Evolutionary conservation across 2,113 vertebrate species (phyloP).

Genomic region (Prunella himalayana): DNA sequence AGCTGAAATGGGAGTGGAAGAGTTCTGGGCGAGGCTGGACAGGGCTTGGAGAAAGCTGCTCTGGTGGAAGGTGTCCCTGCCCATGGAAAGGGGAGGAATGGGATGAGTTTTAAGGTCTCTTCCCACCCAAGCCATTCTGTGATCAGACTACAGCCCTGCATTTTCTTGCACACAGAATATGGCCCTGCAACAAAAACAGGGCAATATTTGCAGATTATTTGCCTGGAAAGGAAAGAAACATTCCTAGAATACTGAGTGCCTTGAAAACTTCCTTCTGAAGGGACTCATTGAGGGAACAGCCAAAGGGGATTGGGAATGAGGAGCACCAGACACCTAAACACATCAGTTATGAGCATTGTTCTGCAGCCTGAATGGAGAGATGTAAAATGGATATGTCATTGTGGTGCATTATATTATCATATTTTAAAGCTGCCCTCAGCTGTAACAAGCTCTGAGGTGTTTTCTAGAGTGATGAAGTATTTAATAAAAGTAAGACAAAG

Average conservation of each 20-base stretch:
- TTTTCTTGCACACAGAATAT: background rate
- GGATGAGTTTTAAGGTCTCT: background rate
- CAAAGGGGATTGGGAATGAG: rapidly evolving
- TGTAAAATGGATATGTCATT: background rate
- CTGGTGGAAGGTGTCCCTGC: background rate
- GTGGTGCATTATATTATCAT: background rate
- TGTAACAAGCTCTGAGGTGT: slow-evolving; percentile 42
- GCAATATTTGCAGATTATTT: background rate
- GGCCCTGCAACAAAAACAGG: rapidly evolving
- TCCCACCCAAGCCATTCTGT: background rate
- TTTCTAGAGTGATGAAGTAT: slow-evolving; percentile 61
- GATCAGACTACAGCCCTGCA: background rate
- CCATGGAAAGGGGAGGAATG: too few species aligned
- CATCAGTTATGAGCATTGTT: background rate
- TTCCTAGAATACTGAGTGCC: background rate
- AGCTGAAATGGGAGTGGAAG: background rate
- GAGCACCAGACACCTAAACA: background rate
- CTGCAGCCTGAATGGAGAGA: background rate
- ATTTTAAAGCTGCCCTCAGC: background rate
- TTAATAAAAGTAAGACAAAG: slow-evolving; percentile 69
- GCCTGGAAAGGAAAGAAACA: background rate
- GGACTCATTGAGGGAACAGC: background rate
- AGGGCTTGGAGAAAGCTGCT: background rate
- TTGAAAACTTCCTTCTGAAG: background rate
- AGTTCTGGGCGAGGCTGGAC: rapidly evolving